Evolutionary conservation across 2,797 vertebrate species (phyloP).

Genomic region (Erithacus rubecula): DNA sequence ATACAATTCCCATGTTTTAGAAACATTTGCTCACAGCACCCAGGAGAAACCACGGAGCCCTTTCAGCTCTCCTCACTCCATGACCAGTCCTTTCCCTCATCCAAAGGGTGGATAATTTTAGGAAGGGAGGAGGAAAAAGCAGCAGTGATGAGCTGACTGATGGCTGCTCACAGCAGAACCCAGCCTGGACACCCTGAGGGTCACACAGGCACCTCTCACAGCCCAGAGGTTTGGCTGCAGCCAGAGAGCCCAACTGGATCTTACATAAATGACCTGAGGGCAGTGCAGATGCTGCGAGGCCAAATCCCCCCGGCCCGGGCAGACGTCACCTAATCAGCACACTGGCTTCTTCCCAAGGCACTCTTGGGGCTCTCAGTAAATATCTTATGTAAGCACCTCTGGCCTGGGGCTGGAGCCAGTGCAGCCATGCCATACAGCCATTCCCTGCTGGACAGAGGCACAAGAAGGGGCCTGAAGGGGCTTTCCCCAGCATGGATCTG

Average conservation of each 20-base stretch:
- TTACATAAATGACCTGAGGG: conserved; percentile 39
- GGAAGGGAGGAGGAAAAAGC: background rate
- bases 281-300: conserved; percentile 32
- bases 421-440: background rate
- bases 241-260: background rate
- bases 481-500: background rate
- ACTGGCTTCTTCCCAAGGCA: conserved; percentile 14
- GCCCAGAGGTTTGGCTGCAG: background rate
- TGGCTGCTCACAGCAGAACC: background rate
- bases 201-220: background rate
- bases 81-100: accelerated
- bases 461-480: background rate
- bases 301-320: conserved; percentile 38
- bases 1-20: no score
- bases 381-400: conserved; percentile 60
- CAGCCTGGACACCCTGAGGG: background rate
- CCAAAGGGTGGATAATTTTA: background rate
- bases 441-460: background rate
- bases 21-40: background rate
- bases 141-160: accelerated
- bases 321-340: conserved; percentile 64
- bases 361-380: conserved; percentile 48
- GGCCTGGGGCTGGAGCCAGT: background rate
- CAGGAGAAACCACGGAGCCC: background rate
- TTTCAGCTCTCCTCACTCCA: background rate